Evolutionary conservation across 2,888 invertebrate genomes (phyloP), one percentile per base, ranked within the genome.

Genomic region (Perizoma affinitatum): DNA sequence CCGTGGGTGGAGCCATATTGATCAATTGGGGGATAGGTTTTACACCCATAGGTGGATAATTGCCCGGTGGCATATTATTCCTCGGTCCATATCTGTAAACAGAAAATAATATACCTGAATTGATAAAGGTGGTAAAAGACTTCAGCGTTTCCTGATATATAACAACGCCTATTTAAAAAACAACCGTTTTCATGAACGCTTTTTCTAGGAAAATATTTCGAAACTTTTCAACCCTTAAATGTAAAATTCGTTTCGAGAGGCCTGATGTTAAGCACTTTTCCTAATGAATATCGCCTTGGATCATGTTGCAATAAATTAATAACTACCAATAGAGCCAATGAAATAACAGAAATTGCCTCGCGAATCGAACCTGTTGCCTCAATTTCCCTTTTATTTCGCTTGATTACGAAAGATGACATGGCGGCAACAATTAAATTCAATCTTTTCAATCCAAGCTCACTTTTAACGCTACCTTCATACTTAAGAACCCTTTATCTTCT

Each of bases 11-110:
- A 7, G 82, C 78, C 42, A 86, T 69, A 69, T 67, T 81, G 78
- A 90, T 72, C 57, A 70, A 54, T 5, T 84, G 80, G 34, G 85
- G 84, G 59, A 87, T 77, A 35, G 84, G 83, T 79, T 91, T 92
- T 4, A 75, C 68, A 41, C 83, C 86, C 74, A 87, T 74, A 22
- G 84, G 83, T 43, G 87, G 87, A 67, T 87, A 91, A 33, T 73
- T 76, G 22, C 84, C 75, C 33, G 87, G 86, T 43, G 87, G 86
- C 34, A 73, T 79, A 72, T 82, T 84, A 68, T 81, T 82, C 72
- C 91, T 83, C 61, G 87, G 79, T 42, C 87, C 87, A 79, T 89
- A 93, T 77, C 93, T 93, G 92, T 52, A 86, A 87, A 76, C 11
- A 73, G 71, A 78, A 65, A 58, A 52, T 5, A 2, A 11, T 10